Evolutionary conservation across 2,113 vertebrate species (phyloP), one percentile per base, ranked within the genome.

Genomic region (Neomonachus schauinslandi): DNA sequence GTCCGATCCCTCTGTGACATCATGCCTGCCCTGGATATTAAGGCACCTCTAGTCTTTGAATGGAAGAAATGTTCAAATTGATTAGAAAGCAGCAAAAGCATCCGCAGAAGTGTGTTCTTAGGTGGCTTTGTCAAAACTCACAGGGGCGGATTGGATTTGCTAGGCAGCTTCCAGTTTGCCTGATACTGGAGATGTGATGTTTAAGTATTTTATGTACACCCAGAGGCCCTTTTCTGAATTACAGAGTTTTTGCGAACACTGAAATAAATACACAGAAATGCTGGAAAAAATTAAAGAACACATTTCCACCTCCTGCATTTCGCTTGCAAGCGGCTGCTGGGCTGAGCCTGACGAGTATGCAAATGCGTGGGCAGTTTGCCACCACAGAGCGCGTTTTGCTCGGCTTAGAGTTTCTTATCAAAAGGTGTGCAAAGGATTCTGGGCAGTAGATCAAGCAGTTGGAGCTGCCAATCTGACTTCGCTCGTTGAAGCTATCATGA

Each of bases 191-290:
- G 13, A 53, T 92, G 77, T 59, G 95, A 89, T 49, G 49, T 51
- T 53, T 36, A 26, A 61, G 86, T 21, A 65, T 55, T 95, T 84
- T 72, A 49, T 89, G 93, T 89, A 69, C 33, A 92, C 80, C 93
- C 96, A 90, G 77, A 94, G 95, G 93, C 81, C 53, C 72, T 95
- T 95, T 89, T 91, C 67, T 82, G 94, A 96, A 80, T 97, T 69
- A 96, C 21, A 93, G 97, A 79, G 81, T 65, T 82, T 95, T 93
- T 94, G 65, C 72, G 36, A 89, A 93, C 11, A 2, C 33, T 95
- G 91, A 97, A 96, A 95, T 91, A 97, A 95, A 97, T 91, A 83
- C 92, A 97, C 33, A 97, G 79, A 95, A 97, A 95, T 89, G 53
- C 65, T 91, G 91, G 61, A 90, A 81, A 87, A 95, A 94, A 86